These are phyloP conservation scores for Charadrius vociferus DNA, from an alignment of 2,113 vertebrate species.

Conservation along the genomic window DNA sequence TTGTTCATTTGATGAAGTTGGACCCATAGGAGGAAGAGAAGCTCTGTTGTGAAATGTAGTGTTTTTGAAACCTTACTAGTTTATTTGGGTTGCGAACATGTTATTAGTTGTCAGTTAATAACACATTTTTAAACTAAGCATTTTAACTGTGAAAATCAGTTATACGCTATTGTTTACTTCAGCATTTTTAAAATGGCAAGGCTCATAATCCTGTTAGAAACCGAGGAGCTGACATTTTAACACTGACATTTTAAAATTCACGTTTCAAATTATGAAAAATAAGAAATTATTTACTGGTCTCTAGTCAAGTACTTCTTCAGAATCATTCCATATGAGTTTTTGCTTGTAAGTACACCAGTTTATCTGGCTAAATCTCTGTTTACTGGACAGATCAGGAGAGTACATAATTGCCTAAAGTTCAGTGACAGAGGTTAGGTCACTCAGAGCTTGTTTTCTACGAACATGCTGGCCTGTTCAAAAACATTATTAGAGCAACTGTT, in stretches of 20 bases:
- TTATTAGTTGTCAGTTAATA: not conserved
- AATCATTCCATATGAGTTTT: not conserved
- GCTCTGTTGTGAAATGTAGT: not conserved
- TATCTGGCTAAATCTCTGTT: slow-evolving; percentile 17
- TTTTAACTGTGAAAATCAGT: not conserved
- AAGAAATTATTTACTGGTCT: not conserved
- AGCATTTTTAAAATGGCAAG: not conserved
- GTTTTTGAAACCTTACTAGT: not conserved
- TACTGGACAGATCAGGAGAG: not conserved
- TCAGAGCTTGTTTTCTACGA: not conserved
- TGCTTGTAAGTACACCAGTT: not conserved
- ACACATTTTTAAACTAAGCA: not conserved
- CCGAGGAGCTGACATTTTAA: not conserved
- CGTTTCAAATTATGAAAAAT: not conserved
- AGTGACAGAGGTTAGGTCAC: not conserved
- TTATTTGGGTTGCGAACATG: not conserved
- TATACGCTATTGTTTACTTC: not conserved
- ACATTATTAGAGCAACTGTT: not conserved
- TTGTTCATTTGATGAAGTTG: not conserved
- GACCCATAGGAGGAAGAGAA: not conserved
- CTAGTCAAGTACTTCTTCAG: not conserved
- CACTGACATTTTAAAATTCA: not conserved
- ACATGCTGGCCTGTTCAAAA: not conserved
- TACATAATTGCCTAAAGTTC: slow-evolving; percentile 15
- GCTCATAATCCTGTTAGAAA: not conserved